Percentiles rank a stretch among this genome's conserved stretches.
These are phyloP conservation scores for Amphipyra berbera DNA, from an alignment of 2,888 invertebrate genomes.

Conservation along the genomic window DNA sequence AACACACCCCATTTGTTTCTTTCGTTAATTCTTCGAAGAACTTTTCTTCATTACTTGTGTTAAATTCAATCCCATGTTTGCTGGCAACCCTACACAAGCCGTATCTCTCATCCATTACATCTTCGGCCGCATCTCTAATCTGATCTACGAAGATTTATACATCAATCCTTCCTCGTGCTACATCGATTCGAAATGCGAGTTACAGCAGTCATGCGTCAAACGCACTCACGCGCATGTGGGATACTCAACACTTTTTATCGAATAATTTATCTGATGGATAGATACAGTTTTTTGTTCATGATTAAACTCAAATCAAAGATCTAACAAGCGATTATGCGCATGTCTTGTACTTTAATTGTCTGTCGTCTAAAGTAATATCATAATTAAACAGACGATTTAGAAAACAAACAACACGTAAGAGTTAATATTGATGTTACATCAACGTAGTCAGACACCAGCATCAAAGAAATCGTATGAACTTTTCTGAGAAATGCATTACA, in stretches of 20 bases:
- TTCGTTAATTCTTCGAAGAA: no score
- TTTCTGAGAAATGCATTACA: conserved; percentile 7
- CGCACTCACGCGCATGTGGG: conserved; percentile 16
- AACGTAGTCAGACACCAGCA: not conserved
- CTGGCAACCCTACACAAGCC: conserved; percentile 26
- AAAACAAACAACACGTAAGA: not conserved
- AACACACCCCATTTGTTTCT: no score
- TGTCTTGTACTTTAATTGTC: conserved; percentile 8
- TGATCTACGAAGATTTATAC: conserved; percentile 75
- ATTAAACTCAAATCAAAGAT: conserved; percentile 22
- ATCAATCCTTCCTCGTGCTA: conserved; percentile 59
- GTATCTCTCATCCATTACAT: conserved; percentile 43
- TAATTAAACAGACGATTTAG: conserved; percentile 5
- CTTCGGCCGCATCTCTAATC: conserved; percentile 60
- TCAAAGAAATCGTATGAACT: not conserved
- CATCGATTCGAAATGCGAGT: conserved; percentile 55
- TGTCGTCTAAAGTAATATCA: conserved; percentile 9
- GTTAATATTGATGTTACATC: not conserved
- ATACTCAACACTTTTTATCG: conserved; percentile 40
- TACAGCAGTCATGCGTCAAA: conserved; percentile 48
- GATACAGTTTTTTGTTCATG: conserved; percentile 11
- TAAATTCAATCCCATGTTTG: not conserved
- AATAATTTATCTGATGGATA: conserved; percentile 32
- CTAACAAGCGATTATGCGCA: conserved; percentile 27
- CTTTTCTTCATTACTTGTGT: no score